phyloP scores from a whole-genome alignment of 2,113 vertebrate species.

The Corapipo altera region DNA sequence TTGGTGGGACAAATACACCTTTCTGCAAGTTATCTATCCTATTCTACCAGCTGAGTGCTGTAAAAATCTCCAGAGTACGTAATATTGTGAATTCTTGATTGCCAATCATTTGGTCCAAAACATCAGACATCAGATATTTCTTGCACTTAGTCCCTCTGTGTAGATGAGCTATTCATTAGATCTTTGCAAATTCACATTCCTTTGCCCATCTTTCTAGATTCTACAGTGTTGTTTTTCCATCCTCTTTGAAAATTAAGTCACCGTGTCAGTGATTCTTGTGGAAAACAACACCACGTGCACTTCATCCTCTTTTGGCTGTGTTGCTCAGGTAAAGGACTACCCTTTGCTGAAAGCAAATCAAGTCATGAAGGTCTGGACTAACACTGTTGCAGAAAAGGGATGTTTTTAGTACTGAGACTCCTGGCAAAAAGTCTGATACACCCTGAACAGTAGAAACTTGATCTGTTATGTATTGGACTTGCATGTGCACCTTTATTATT shows the following conservation, averaged over 20 bases:
- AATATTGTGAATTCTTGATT: neutral
- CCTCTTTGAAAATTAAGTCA: constrained; percentile 29
- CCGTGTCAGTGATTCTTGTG: neutral
- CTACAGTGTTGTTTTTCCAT: neutral
- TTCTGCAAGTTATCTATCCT: neutral
- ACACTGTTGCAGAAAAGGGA: neutral
- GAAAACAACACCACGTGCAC: neutral
- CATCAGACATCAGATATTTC: neutral
- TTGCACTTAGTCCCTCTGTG: neutral
- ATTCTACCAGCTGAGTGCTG: neutral
- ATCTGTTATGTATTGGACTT: neutral
- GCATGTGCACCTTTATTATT: neutral
- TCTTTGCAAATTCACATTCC: constrained; percentile 4
- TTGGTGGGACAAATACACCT: neutral
- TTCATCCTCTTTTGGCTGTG: neutral
- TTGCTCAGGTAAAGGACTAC: neutral
- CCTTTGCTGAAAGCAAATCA: neutral
- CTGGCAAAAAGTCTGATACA: neutral
- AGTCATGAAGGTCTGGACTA: neutral
- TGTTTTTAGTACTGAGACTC: neutral
- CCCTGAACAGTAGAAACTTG: neutral
- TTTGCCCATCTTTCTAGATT: neutral
- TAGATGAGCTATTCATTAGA: neutral
- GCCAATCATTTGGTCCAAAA: neutral
- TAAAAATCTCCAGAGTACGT: neutral